A percentile compares a stretch with the other conserved stretches of the same genome.
These are phyloP conservation scores for Edolisoma coerulescens DNA, from an alignment of 2,113 vertebrate species.

Conservation along the genomic window DNA sequence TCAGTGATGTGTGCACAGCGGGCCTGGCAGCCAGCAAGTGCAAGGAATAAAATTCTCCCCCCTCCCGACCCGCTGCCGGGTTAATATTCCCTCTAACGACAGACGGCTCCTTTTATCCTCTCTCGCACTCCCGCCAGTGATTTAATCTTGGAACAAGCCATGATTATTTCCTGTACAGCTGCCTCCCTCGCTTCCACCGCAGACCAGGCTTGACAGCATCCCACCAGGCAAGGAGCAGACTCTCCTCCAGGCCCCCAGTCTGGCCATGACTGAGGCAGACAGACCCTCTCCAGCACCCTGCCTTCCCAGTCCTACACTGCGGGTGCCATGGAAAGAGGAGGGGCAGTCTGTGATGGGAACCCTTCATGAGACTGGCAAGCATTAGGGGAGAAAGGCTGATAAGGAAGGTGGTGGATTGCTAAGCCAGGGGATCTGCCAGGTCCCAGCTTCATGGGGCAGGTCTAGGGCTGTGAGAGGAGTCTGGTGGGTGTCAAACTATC, in stretches of 20 bases:
- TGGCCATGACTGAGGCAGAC: accelerated
- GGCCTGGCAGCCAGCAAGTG: conserved; percentile 18
- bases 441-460: background rate
- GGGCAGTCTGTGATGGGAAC: background rate
- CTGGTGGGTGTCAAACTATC: background rate
- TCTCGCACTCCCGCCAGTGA: conserved; percentile 31
- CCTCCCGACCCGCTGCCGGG: background rate
- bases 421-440: background rate
- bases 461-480: background rate
- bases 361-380: background rate
- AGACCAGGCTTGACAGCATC: background rate
- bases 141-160: conserved; percentile 64
- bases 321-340: background rate
- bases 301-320: background rate
- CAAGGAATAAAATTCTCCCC: conserved; percentile 13
- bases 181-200: background rate
- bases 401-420: background rate
- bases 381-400: background rate
- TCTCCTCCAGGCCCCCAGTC: background rate
- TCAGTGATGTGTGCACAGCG: background rate
- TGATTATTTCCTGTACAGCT: conserved; percentile 69
- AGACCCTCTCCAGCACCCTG: background rate
- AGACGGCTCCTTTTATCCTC: conserved; percentile 67
- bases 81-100: conserved; percentile 68
- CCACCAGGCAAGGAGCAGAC: background rate